Conservation (phyloP, 2,113 vertebrate species). For the Poeciliopsis prolifica region DNA sequence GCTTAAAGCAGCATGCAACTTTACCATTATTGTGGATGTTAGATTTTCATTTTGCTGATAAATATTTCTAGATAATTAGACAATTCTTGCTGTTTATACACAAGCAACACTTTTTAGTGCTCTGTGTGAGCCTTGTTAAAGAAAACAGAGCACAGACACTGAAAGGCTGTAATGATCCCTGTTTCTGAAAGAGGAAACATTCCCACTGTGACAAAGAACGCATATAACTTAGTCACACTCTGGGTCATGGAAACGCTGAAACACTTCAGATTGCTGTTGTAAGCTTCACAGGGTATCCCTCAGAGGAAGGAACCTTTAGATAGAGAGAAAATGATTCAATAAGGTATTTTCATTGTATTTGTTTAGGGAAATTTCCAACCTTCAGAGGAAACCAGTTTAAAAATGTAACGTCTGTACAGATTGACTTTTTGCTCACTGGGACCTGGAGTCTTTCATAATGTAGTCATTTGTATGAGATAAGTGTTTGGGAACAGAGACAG, state of each 20-base stretch:
- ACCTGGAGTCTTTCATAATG: background rate
- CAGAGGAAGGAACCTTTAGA: background rate
- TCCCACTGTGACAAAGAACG: slow-evolving; percentile 24
- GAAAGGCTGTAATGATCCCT: slow-evolving; percentile 50
- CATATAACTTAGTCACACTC: background rate
- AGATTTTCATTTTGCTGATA: background rate
- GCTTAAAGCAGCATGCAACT: background rate
- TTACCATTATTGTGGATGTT: background rate
- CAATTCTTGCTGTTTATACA: too few relatives aligned
- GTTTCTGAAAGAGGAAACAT: slow-evolving; percentile 30
- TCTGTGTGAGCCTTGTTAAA: slow-evolving; percentile 50
- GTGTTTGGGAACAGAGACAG: background rate
- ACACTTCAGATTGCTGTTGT: too few relatives aligned
- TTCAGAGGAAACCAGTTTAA: background rate
- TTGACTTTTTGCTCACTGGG: background rate
- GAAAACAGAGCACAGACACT: slow-evolving; percentile 45
- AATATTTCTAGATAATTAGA: background rate
- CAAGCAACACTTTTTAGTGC: slow-evolving; percentile 20
- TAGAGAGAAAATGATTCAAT: background rate
- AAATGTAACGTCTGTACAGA: background rate
- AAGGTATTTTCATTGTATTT: background rate
- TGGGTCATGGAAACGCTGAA: background rate
- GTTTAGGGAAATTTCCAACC: background rate
- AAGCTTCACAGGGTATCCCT: background rate
- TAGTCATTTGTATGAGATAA: background rate